Evolutionary conservation across 2,113 vertebrate genomes (phyloP).

Genomic region (Siphamia tubifer): DNA sequence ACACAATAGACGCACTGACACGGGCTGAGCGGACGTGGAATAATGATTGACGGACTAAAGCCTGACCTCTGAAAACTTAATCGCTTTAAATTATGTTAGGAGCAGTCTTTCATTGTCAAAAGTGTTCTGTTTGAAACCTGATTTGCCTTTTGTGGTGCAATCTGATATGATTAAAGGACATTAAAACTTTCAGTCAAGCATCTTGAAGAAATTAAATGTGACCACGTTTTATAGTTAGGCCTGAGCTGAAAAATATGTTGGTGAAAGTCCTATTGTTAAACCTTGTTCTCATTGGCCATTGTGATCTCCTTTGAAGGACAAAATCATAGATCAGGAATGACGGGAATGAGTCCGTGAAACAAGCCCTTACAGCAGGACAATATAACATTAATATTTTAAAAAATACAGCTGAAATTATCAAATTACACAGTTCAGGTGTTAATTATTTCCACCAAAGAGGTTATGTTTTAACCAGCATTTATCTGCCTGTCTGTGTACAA

Average conservation of each 20-base stretch:
- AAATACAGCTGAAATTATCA: background rate
- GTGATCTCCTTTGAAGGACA: background rate
- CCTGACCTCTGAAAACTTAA: slow-evolving; percentile 1
- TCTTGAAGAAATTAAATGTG: slow-evolving; percentile 6
- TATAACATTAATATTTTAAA: background rate
- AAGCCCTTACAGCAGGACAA: background rate
- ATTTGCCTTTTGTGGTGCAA: slow-evolving; percentile 1
- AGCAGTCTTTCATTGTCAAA: background rate
- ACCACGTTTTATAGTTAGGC: slow-evolving; percentile 7
- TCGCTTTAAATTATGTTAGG: background rate
- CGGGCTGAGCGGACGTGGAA: background rate
- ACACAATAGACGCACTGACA: slow-evolving; percentile 17
- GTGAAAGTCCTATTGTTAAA: too few species aligned
- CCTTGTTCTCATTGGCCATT: background rate
- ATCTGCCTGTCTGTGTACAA: too few species aligned
- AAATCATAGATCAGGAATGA: background rate
- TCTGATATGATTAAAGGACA: background rate
- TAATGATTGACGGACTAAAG: background rate
- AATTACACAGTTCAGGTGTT: background rate
- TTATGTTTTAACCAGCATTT: too few species aligned
- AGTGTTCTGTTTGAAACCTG: slow-evolving; percentile 3
- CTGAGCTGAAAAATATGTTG: too few species aligned
- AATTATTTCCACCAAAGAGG: too few species aligned
- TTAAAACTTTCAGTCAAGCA: background rate
- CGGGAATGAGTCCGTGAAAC: background rate